Conservation (phyloP, 2,888 invertebrate species). For the Argyresthia albistria region DNA sequence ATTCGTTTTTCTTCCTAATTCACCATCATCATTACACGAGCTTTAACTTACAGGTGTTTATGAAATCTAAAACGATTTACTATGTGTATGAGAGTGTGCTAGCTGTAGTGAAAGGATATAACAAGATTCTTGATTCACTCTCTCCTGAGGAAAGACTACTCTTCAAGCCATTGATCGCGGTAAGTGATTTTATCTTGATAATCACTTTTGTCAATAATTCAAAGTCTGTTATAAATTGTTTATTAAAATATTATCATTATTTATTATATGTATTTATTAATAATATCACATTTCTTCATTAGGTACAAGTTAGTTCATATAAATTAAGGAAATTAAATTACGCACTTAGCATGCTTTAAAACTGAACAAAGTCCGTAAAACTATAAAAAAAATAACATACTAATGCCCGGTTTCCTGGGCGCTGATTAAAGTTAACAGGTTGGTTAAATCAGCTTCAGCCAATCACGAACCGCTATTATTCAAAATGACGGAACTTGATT, state of each 20-base stretch:
- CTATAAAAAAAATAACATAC: too few species aligned
- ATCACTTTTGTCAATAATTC: neutral
- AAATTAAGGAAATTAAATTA: neutral
- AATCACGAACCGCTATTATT: too few species aligned
- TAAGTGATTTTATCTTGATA: slow-evolving; percentile 24
- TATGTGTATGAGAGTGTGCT: slow-evolving; percentile 80
- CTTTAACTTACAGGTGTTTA: slow-evolving; percentile 58
- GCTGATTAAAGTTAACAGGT: too few species aligned
- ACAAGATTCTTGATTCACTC: slow-evolving; percentile 82
- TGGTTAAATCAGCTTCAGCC: too few species aligned
- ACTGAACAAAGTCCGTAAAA: too few species aligned
- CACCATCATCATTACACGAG: too few species aligned
- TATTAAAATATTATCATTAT: neutral
- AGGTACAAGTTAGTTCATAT: neutral
- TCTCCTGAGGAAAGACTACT: slow-evolving; percentile 83
- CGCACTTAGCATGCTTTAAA: too few species aligned
- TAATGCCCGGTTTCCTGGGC: too few species aligned
- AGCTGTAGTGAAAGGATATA: slow-evolving; percentile 82
- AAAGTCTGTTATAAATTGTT: neutral
- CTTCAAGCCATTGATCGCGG: slow-evolving; percentile 81
- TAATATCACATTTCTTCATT: neutral
- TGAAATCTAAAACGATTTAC: slow-evolving; percentile 70
- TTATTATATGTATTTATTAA: neutral
- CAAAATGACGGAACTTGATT: too few species aligned
- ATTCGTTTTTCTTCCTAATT: too few species aligned